A percentile compares a stretch with the other conserved stretches of the same genome.
These are phyloP conservation scores for Chionomys nivalis DNA, from an alignment of 2,113 vertebrate species.

Conservation along the genomic window DNA sequence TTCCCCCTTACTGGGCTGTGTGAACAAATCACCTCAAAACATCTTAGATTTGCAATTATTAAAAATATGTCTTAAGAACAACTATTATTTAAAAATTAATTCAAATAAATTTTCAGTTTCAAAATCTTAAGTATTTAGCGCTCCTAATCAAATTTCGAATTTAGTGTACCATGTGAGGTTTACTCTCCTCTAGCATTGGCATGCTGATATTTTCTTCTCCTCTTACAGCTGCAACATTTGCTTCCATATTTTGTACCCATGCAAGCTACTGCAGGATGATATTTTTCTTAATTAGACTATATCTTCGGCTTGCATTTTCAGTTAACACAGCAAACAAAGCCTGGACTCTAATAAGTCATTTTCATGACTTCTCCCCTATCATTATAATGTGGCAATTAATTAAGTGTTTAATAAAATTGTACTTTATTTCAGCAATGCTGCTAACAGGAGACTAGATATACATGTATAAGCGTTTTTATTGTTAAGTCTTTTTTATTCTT, in stretches of 20 bases:
- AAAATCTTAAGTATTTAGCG: neutral
- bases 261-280: constrained; percentile 25
- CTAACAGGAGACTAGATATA: neutral
- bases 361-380: constrained; percentile 61
- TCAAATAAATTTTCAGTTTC: neutral
- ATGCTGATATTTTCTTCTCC: neutral
- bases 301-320: constrained; percentile 61
- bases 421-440: constrained; percentile 52
- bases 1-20: neutral
- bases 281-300: constrained; percentile 72
- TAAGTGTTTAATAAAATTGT: constrained; percentile 59
- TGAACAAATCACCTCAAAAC: neutral
- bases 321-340: constrained; percentile 61
- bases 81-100: constrained; percentile 5
- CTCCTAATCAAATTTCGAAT: neutral
- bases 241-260: neutral
- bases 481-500: constrained; percentile 55
- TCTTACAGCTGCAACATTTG: constrained; percentile 38
- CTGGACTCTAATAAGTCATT: constrained; percentile 48
- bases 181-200: neutral
- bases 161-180: neutral
- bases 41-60: neutral
- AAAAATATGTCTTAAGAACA: neutral
- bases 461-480: constrained; percentile 56
- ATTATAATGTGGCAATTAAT: constrained; percentile 68